phyloP scores from a whole-genome alignment of 2,113 vertebrate genomes.

The Erythrocebus patas region DNA sequence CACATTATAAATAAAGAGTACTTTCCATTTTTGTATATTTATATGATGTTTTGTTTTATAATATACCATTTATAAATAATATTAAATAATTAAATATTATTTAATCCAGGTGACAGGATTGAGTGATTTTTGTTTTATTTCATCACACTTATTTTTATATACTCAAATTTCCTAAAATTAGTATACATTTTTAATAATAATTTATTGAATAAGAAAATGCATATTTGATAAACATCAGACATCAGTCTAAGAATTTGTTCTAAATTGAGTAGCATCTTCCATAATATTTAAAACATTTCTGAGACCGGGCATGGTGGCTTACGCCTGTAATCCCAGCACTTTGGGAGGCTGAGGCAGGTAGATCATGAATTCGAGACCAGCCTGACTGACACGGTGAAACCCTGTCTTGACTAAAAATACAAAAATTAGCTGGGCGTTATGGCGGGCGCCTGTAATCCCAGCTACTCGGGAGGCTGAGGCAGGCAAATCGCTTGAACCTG shows the following conservation, averaged over 20 bases:
- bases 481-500: too few relatives aligned
- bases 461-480: too few relatives aligned
- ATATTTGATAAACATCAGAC: not conserved
- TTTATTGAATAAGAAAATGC: not conserved
- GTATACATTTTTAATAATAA: not conserved
- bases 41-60: not conserved
- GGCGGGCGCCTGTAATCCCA: too few relatives aligned
- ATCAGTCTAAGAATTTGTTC: not conserved
- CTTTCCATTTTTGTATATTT: not conserved
- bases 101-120: not conserved
- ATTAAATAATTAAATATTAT: not conserved
- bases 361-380: too few relatives aligned
- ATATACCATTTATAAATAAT: not conserved
- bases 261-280: not conserved
- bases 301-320: not conserved
- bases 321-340: too few relatives aligned
- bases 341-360: too few relatives aligned
- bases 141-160: not conserved
- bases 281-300: not conserved
- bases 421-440: too few relatives aligned
- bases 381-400: too few relatives aligned
- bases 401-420: too few relatives aligned
- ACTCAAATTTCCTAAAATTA: slow-evolving; percentile 11
- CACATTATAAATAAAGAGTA: not conserved
- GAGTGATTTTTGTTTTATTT: not conserved